A percentile compares a stretch with the other conserved stretches of the same genome.
phyloP scores from a whole-genome alignment of 2,888 invertebrate genomes.

The Lypha dubia region DNA sequence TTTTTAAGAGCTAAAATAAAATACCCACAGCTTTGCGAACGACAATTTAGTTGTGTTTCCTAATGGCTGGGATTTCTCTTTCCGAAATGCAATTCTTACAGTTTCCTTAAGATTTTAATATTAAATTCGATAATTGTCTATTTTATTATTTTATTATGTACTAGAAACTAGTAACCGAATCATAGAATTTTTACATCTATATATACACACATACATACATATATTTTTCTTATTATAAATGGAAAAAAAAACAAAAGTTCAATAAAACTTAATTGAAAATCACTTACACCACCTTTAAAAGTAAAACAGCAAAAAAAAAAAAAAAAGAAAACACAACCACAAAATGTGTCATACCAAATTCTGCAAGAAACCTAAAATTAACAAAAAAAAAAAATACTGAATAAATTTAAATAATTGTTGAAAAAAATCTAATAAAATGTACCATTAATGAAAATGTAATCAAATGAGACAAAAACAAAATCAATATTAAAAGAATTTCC shows the following conservation, averaged over 20 bases:
- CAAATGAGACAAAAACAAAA: too few relatives aligned
- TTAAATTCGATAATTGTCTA: conserved; percentile 52
- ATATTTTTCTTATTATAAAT: conserved; percentile 66
- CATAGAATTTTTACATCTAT: conserved; percentile 7
- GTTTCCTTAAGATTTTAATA: too few relatives aligned
- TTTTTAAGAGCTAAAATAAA: too few relatives aligned
- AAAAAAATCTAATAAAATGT: conserved; percentile 47
- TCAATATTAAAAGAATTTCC: conserved; percentile 43
- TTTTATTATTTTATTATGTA: conserved; percentile 21
- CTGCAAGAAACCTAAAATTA: conserved; percentile 26
- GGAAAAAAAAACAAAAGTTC: conserved; percentile 15
- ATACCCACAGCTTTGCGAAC: too few relatives aligned
- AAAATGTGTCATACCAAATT: conserved; percentile 37
- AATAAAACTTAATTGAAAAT: conserved; percentile 23
- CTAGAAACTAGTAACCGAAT: conserved; percentile 29
- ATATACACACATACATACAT: conserved; percentile 44
- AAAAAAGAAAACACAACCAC: conserved; percentile 5
- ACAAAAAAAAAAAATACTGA: conserved; percentile 36
- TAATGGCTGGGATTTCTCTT: too few relatives aligned
- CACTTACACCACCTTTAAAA: conserved; percentile 69
- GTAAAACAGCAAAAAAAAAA: conserved; percentile 20
- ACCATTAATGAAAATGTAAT: conserved; percentile 47
- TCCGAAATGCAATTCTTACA: neutral
- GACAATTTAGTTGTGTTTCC: too few relatives aligned
- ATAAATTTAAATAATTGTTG: conserved; percentile 60